phyloP scores from a whole-genome alignment of 2,888 invertebrate species.

The Uloborus plumipes region DNA sequence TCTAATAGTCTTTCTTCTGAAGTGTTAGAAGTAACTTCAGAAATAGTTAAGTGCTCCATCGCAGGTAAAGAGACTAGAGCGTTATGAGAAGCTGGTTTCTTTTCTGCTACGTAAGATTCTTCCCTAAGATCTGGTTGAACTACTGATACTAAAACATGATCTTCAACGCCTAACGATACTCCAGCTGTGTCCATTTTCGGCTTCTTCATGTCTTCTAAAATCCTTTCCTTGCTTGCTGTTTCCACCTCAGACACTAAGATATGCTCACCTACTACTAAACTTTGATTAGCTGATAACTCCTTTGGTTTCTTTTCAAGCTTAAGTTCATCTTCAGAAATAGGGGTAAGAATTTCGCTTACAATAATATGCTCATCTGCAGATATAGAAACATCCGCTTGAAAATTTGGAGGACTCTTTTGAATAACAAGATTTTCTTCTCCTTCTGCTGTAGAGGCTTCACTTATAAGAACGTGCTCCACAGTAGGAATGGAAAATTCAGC shows the following conservation, averaged over 20 bases:
- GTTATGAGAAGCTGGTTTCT: slow-evolving; percentile 21
- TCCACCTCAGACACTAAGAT: slow-evolving; percentile 56
- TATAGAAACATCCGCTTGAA: slow-evolving; percentile 54
- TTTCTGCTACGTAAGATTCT: slow-evolving; percentile 53
- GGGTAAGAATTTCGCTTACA: slow-evolving; percentile 59
- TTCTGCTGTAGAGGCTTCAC: slow-evolving; percentile 42
- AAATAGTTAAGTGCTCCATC: slow-evolving; percentile 54
- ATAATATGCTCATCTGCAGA: slow-evolving; percentile 64
- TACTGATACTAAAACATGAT: slow-evolving; percentile 65
- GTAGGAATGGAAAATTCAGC: slow-evolving; percentile 57
- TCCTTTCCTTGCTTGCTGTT: slow-evolving; percentile 62
- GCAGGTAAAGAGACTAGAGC: slow-evolving; percentile 52
- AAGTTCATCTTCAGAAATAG: slow-evolving; percentile 62
- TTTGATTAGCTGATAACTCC: slow-evolving; percentile 47
- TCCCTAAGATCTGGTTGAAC: slow-evolving; percentile 65
- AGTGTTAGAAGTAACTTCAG: slow-evolving; percentile 39
- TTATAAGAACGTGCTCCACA: slow-evolving; percentile 61
- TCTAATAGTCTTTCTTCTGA: slow-evolving; percentile 36
- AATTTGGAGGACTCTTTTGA: slow-evolving; percentile 39
- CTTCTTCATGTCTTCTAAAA: slow-evolving; percentile 46
- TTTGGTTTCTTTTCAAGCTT: slow-evolving; percentile 55
- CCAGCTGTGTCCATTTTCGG: slow-evolving; percentile 48
- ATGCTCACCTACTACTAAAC: slow-evolving; percentile 56
- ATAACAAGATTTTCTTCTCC: slow-evolving; percentile 36
- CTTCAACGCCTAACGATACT: slow-evolving; percentile 54